A percentile compares a stretch with the other conserved stretches of the same genome.
phyloP scores from a whole-genome alignment of 2,113 vertebrate genomes.

The Prochilodus magdalenae region DNA sequence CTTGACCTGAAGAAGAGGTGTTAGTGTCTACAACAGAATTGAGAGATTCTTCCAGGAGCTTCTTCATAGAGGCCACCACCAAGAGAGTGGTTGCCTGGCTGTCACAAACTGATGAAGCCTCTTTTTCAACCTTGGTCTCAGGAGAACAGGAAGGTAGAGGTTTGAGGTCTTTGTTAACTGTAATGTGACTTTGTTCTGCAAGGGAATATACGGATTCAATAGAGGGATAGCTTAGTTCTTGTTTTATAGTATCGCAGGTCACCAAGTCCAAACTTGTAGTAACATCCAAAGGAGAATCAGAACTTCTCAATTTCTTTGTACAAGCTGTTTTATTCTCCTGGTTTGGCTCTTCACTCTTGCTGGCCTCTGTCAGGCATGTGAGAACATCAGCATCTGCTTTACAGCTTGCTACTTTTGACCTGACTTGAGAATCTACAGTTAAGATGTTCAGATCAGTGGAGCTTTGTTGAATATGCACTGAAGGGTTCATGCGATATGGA shows the following conservation, averaged over 20 bases:
- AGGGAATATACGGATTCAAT: constrained; percentile 44
- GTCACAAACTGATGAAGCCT: constrained; percentile 62
- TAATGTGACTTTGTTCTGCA: constrained; percentile 58
- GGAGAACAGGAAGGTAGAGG: constrained; percentile 43
- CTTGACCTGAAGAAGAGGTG: constrained; percentile 40
- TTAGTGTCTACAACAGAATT: constrained; percentile 66
- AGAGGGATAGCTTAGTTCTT: constrained; percentile 61
- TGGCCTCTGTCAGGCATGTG: neutral
- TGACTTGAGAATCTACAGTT: neutral
- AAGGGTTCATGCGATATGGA: constrained; percentile 18
- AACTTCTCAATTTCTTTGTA: constrained; percentile 76
- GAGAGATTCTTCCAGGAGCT: constrained; percentile 77
- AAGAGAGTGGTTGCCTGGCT: constrained; percentile 75
- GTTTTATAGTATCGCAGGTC: constrained; percentile 61
- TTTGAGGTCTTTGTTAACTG: constrained; percentile 58
- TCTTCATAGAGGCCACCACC: constrained; percentile 80
- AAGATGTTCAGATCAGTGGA: constrained; percentile 20
- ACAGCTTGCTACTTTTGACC: constrained; percentile 44
- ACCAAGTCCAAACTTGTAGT: neutral
- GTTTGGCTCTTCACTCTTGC: constrained; percentile 35
- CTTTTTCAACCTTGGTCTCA: constrained; percentile 58
- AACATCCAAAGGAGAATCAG: constrained; percentile 7
- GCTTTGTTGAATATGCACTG: constrained; percentile 5
- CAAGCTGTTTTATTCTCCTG: constrained; percentile 71
- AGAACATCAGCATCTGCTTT: constrained; percentile 64